Evolutionary conservation across 2,797 vertebrate species (phyloP).

Genomic region (Etheostoma nigrum): DNA sequence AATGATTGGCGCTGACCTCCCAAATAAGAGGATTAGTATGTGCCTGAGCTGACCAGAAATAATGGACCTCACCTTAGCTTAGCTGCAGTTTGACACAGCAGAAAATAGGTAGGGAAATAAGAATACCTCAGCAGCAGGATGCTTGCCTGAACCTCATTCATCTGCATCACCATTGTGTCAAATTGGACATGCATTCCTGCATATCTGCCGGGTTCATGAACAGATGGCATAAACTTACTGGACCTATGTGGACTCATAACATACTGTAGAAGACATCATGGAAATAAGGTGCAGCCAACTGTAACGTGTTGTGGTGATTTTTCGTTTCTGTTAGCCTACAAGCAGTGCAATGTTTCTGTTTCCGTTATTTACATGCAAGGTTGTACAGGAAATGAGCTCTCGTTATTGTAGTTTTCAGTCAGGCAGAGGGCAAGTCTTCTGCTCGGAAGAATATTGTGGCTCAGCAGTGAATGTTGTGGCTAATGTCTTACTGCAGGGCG

Average conservation of each 20-base stretch:
- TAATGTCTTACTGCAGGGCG: conserved; percentile 79
- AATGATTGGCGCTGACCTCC: conserved; percentile 85
- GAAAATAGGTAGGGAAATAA: conserved; percentile 69
- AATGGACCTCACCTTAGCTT: conserved; percentile 79
- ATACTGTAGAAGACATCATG: conserved; percentile 55
- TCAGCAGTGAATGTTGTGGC: conserved; percentile 69
- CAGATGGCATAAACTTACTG: conserved; percentile 51
- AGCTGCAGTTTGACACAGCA: conserved; percentile 74
- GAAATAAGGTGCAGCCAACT: conserved; percentile 61
- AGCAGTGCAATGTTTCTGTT: conserved; percentile 42
- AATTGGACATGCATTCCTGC: conserved; percentile 73
- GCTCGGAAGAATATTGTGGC: conserved; percentile 55
- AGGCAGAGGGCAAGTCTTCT: conserved; percentile 59
- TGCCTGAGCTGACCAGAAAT: conserved; percentile 79
- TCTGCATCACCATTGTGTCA: conserved; percentile 73
- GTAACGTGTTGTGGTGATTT: conserved; percentile 54
- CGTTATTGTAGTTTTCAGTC: conserved; percentile 76
- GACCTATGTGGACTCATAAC: conserved; percentile 44
- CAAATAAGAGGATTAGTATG: conserved; percentile 86
- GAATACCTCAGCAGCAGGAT: conserved; percentile 54
- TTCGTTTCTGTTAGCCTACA: conserved; percentile 31
- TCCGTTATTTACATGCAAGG: conserved; percentile 61
- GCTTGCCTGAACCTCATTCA: conserved; percentile 58
- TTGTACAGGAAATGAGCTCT: conserved; percentile 63
- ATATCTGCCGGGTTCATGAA: conserved; percentile 44